These are phyloP conservation scores for Ellobium chinense DNA, from an alignment of 2,888 invertebrate species.

Conservation along the genomic window DNA sequence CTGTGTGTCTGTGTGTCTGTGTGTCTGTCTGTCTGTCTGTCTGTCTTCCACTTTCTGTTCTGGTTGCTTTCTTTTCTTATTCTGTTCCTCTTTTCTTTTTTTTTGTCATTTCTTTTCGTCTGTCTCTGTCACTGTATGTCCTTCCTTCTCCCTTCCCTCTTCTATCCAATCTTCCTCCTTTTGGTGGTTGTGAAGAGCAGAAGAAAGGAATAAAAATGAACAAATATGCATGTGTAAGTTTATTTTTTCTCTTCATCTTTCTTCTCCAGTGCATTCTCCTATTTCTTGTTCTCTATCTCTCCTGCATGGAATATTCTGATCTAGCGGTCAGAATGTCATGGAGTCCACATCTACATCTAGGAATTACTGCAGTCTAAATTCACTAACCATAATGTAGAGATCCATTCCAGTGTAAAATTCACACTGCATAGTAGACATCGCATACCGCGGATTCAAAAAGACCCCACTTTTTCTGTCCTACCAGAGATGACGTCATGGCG, in stretches of 20 bases:
- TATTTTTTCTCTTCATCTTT: background rate
- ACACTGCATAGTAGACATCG: no score
- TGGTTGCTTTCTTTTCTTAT: background rate
- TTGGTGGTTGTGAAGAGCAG: background rate
- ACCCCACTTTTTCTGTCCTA: no score
- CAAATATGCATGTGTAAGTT: no score
- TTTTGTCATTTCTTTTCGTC: background rate
- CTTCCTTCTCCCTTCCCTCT: background rate
- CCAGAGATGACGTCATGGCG: no score
- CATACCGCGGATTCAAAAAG: no score
- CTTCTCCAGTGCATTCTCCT: background rate
- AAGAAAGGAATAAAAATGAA: no score
- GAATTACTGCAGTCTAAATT: no score
- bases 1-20: background rate
- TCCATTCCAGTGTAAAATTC: no score
- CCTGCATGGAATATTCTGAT: no score
- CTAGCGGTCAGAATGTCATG: no score
- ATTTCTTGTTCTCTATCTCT: background rate
- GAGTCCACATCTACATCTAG: no score
- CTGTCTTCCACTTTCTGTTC: background rate
- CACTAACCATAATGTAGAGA: no score
- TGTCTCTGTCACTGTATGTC: background rate
- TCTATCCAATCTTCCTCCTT: background rate
- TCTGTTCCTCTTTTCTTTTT: background rate
- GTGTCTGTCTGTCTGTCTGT: background rate